Evolutionary conservation across 2,888 invertebrate genomes (phyloP).

Genomic region (Phytoseiulus persimilis): DNA sequence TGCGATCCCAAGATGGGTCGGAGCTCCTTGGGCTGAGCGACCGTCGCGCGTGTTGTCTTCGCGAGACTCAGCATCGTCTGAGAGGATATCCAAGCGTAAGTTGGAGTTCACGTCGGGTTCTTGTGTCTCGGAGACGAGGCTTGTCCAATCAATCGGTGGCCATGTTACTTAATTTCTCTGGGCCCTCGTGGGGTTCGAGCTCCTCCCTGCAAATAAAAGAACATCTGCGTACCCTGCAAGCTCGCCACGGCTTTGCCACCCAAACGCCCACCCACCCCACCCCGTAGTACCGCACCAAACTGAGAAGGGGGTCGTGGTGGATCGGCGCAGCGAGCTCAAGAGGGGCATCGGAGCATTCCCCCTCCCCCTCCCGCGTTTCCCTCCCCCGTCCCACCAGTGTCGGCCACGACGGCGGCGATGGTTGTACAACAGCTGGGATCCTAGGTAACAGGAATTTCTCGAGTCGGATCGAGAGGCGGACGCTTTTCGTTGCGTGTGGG

Average conservation of each 20-base stretch:
- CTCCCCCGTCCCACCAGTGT: background rate
- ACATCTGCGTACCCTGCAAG: background rate
- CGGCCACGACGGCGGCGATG: background rate
- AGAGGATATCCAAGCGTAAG: background rate
- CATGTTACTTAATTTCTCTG: constrained; percentile 5
- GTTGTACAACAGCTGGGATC: background rate
- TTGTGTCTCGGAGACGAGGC: background rate
- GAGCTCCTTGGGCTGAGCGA: background rate
- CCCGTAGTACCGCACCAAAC: background rate
- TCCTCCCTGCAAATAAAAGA: constrained; percentile 5
- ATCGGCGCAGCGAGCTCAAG: background rate
- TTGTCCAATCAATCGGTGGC: background rate
- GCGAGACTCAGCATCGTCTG: background rate
- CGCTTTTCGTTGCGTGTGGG: background rate
- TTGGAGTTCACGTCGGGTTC: background rate
- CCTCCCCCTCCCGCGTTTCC: background rate
- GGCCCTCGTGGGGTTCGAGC: background rate
- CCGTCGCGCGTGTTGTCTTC: background rate
- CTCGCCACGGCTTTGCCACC: background rate
- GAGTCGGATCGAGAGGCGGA: background rate
- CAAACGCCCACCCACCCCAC: background rate
- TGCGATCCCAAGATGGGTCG: background rate
- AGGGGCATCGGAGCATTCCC: background rate
- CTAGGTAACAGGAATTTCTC: background rate
- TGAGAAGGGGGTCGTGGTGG: background rate